phyloP scores from a whole-genome alignment of 2,888 invertebrate species.

The Chymomyza caudatula region DNA sequence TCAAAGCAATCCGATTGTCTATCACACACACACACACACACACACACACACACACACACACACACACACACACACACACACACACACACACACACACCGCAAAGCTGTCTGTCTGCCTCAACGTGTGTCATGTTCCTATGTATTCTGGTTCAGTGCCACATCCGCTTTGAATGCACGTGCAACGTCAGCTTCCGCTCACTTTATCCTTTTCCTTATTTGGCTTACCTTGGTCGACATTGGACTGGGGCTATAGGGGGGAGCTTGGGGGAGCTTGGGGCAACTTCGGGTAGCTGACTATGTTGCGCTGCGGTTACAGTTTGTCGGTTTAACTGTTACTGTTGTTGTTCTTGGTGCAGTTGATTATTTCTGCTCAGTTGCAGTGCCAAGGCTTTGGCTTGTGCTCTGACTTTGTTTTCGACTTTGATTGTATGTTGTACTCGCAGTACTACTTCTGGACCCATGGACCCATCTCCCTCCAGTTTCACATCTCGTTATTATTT shows the following conservation, averaged over 20 bases:
- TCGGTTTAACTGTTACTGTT: constrained; percentile 12
- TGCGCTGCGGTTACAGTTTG: constrained; percentile 16
- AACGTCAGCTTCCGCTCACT: constrained; percentile 21
- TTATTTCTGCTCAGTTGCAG: not conserved
- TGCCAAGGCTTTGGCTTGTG: not conserved
- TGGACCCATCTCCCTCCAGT: no score
- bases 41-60: not conserved
- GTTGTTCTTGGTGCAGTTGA: constrained; percentile 4
- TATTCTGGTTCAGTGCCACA: constrained; percentile 17
- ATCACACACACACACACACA: not conserved
- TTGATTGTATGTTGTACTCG: no score
- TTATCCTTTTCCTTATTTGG: constrained; percentile 33
- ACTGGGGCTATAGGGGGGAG: not conserved
- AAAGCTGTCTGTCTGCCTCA: not conserved
- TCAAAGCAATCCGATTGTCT: constrained; percentile 2
- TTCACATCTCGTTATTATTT: not conserved
- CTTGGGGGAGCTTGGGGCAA: not conserved
- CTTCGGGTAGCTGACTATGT: no score
- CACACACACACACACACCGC: not conserved
- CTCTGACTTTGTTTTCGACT: constrained; percentile 2
- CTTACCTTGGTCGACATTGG: constrained; percentile 33
- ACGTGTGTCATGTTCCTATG: constrained; percentile 1
- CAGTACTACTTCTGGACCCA: not conserved
- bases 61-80: not conserved
- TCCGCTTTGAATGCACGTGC: constrained; percentile 27